These are phyloP conservation scores for Monodelphis domestica DNA, from an alignment of 2,797 vertebrate species.

Conservation along the genomic window DNA sequence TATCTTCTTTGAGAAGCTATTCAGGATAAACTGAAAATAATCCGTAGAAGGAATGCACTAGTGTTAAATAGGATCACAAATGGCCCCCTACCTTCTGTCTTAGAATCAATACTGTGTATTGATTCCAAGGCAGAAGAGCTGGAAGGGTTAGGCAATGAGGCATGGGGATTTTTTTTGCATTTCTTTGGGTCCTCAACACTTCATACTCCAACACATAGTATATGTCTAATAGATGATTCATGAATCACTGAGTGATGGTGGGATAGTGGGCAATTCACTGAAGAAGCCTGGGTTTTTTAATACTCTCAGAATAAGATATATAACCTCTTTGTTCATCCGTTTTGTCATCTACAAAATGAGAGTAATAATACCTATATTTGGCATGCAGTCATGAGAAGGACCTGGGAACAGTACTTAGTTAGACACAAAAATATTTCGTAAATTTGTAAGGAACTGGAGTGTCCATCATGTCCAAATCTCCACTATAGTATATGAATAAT, in stretches of 20 bases:
- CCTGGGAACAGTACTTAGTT: neutral
- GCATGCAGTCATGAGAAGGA: fast-evolving
- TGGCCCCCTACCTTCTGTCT: too few relatives aligned
- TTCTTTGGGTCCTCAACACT: too few relatives aligned
- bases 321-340: neutral
- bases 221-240: neutral
- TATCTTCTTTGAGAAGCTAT: neutral
- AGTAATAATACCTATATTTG: neutral
- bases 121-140: too few relatives aligned
- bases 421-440: neutral
- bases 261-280: neutral
- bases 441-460: neutral
- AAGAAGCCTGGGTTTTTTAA: neutral
- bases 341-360: too few relatives aligned
- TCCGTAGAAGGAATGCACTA: too few relatives aligned
- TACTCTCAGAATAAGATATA: neutral
- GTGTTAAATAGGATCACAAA: too few relatives aligned
- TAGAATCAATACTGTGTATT: too few relatives aligned
- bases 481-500: too few relatives aligned
- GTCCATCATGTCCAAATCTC: neutral
- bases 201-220: neutral
- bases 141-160: too few relatives aligned
- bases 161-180: too few relatives aligned
- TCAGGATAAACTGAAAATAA: too few relatives aligned
- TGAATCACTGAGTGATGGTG: neutral